These are phyloP conservation scores for Tholera decimalis DNA, from an alignment of 2,888 invertebrate species.

Conservation along the genomic window DNA sequence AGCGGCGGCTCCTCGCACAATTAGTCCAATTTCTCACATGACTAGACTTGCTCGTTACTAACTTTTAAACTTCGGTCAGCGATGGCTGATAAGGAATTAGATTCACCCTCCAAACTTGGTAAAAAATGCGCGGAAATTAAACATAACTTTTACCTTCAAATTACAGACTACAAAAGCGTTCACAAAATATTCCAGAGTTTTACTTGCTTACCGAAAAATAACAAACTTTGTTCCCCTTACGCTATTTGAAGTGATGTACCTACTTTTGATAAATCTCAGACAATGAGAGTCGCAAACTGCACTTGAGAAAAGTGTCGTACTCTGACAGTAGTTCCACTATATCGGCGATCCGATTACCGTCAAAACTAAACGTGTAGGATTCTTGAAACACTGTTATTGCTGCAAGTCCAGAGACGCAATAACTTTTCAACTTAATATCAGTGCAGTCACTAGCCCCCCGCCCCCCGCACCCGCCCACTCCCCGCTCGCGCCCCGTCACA, in stretches of 20 bases:
- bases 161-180: constrained; percentile 17
- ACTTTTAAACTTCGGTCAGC: neutral
- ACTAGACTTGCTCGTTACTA: constrained; percentile 12
- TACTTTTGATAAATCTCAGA: constrained; percentile 2
- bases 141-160: neutral
- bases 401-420: constrained; percentile 49
- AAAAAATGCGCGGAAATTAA: constrained; percentile 10
- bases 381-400: constrained; percentile 51
- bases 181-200: constrained; percentile 3
- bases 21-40: constrained; percentile 39
- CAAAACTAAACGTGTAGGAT: constrained; percentile 38
- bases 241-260: neutral
- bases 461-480: too few species aligned
- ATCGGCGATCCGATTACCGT: constrained; percentile 39
- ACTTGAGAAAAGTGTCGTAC: constrained; percentile 6
- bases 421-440: constrained; percentile 57
- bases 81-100: neutral
- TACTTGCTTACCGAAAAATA: neutral
- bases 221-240: constrained; percentile 1
- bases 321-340: constrained; percentile 9
- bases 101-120: neutral
- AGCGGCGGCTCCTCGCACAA: constrained; percentile 13
- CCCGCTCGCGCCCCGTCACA: constrained; percentile 51
- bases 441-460: constrained; percentile 49
- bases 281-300: constrained; percentile 9